Conservation (phyloP, 1,140 invertebrate species). For the Macrobrachium rosenbergii region DNA sequence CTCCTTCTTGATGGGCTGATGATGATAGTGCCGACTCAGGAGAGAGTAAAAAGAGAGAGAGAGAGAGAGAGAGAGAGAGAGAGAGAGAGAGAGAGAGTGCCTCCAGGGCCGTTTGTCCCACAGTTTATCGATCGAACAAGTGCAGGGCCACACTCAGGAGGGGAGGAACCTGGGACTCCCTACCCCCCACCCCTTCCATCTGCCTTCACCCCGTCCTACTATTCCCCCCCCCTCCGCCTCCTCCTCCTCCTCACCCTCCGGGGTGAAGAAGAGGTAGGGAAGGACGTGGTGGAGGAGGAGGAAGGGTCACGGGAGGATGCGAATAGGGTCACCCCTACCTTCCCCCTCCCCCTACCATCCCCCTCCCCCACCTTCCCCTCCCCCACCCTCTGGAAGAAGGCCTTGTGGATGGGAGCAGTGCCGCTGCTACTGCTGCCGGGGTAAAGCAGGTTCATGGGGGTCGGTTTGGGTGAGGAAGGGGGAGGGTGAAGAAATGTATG, state of each 20-base stretch:
- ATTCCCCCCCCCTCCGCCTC: no score
- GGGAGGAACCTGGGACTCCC: not conserved
- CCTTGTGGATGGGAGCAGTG: not conserved
- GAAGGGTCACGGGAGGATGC: no score
- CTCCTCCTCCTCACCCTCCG: constrained; percentile 4
- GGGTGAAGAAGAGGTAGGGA: no score
- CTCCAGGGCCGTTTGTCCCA: constrained; percentile 23
- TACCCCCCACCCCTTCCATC: not conserved
- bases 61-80: constrained; percentile 15
- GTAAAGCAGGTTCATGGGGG: not conserved
- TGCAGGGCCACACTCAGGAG: constrained; percentile 46
- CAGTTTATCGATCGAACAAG: constrained; percentile 58
- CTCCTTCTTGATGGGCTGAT: no score
- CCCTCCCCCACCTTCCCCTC: not conserved
- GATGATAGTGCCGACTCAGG: no score
- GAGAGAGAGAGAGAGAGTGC: constrained; percentile 14
- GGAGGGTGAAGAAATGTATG: no score
- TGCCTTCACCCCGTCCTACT: constrained; percentile 6
- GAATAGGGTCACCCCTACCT: not conserved
- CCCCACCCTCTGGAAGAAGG: not conserved
- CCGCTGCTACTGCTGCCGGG: not conserved
- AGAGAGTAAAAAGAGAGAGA: no score
- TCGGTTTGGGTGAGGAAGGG: not conserved
- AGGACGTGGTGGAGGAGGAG: not conserved
- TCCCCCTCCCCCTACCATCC: not conserved